Conservation (phyloP, 1,140 invertebrate species). For the Cyphomyrmex costatus region DNA sequence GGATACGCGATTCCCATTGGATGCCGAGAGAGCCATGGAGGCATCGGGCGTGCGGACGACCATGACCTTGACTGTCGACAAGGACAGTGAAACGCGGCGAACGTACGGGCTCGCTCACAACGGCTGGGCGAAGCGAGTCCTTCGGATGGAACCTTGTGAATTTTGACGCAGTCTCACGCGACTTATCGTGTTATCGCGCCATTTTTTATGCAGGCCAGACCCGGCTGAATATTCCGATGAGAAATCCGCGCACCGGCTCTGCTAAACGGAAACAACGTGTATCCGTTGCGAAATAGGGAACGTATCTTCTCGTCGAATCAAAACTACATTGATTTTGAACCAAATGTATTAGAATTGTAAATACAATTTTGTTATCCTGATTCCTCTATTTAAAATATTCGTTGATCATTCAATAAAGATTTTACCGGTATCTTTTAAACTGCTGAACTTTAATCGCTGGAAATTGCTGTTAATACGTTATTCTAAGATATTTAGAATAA, state of each 20-base stretch:
- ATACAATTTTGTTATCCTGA: not conserved
- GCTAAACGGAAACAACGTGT: conserved; percentile 25
- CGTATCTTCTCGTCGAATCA: not conserved
- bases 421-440: not conserved
- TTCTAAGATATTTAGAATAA: not conserved
- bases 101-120: conserved; percentile 69
- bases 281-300: not conserved
- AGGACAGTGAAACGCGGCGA: conserved; percentile 73
- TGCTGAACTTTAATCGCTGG: not conserved
- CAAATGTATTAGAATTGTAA: not conserved
- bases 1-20: conserved; percentile 73
- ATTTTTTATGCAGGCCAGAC: conserved; percentile 7
- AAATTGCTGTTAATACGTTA: not conserved
- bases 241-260: too few species aligned
- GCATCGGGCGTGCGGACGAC: conserved; percentile 71
- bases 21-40: conserved; percentile 61
- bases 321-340: not conserved
- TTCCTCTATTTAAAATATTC: not conserved
- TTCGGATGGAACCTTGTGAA: conserved; percentile 24
- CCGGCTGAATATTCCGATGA: conserved; percentile 11
- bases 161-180: conserved; percentile 42
- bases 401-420: not conserved
- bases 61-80: conserved; percentile 80
- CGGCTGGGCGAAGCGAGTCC: not conserved
- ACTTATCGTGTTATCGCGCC: conserved; percentile 27